phyloP scores from a whole-genome alignment of 2,797 vertebrate genomes.

The Petrocephalus schoutedeni region DNA sequence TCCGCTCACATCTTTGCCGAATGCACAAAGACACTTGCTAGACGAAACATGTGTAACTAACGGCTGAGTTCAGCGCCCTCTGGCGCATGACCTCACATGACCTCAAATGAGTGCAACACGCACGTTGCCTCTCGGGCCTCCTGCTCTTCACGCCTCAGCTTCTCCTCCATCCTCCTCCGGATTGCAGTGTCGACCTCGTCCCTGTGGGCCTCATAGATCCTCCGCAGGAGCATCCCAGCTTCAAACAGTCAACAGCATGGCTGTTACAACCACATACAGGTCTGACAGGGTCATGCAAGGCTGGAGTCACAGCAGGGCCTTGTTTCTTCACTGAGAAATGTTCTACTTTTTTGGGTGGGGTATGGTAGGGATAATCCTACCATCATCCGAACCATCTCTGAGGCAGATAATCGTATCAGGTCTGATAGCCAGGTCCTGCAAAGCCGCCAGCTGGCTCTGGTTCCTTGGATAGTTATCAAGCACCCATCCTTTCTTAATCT shows the following conservation, averaged over 20 bases:
- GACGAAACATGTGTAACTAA: background rate
- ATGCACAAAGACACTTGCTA: background rate
- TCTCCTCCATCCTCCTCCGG: constrained; percentile 52
- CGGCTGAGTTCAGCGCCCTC: background rate
- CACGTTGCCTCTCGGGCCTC: constrained; percentile 57
- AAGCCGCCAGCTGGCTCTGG: constrained; percentile 58
- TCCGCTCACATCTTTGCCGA: background rate
- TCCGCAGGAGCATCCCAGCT: constrained; percentile 63
- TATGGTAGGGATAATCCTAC: constrained; percentile 49
- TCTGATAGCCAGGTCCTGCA: constrained; percentile 58
- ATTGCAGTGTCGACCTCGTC: constrained; percentile 61
- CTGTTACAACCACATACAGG: background rate
- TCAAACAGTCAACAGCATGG: background rate
- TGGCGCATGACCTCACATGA: background rate
- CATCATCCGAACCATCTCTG: constrained; percentile 57
- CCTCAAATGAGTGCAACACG: constrained; percentile 38
- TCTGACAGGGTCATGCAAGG: background rate
- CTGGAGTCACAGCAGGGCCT: background rate
- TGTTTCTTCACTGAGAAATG: background rate
- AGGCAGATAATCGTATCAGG: constrained; percentile 80
- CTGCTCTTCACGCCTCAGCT: constrained; percentile 46
- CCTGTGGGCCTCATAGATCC: constrained; percentile 70
- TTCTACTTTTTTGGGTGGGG: no score
- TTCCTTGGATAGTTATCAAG: constrained; percentile 79
- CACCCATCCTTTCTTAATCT: constrained; percentile 75